Percentiles rank a stretch among this genome's conserved stretches.
Evolutionary conservation across 1,140 invertebrate genomes (phyloP).

Genomic region (Parapsyche elsis): DNA sequence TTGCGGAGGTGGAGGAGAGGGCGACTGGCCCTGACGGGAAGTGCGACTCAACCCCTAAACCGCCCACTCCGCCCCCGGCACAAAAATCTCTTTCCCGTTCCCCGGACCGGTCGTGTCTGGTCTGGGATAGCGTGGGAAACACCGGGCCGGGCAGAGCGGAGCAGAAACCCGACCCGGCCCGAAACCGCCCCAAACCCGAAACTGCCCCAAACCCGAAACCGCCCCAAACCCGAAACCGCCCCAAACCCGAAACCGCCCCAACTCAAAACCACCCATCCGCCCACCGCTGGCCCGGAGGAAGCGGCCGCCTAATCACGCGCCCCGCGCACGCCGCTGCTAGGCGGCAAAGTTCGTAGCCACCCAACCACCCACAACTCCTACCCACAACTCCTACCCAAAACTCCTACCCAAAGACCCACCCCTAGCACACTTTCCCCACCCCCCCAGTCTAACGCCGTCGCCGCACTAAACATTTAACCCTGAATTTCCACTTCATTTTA

Average conservation of each 20-base stretch:
- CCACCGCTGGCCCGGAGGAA: background rate
- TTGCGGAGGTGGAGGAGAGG: slow-evolving; percentile 23
- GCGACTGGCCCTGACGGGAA: background rate
- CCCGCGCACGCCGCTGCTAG: slow-evolving; percentile 7
- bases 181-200: too few relatives aligned
- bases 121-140: slow-evolving; percentile 55
- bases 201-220: too few relatives aligned
- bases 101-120: slow-evolving; percentile 22
- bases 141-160: slow-evolving; percentile 40
- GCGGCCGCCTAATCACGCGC: slow-evolving; percentile 4
- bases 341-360: slow-evolving; percentile 35
- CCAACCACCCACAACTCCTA: background rate
- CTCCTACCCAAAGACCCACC: background rate
- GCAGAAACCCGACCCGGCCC: background rate
- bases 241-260: too few relatives aligned
- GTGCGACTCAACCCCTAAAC: background rate
- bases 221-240: too few relatives aligned
- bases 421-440: background rate
- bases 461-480: slow-evolving; percentile 22
- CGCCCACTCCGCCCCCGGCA: slow-evolving; percentile 33
- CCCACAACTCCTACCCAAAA: background rate
- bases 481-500: slow-evolving; percentile 4
- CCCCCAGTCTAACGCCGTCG: background rate
- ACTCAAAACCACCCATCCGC: background rate
- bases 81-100: slow-evolving; percentile 36